Base-by-base conservation (phyloP, 2,888 invertebrate species). In the Paralinhomoeus sp. region DNA sequence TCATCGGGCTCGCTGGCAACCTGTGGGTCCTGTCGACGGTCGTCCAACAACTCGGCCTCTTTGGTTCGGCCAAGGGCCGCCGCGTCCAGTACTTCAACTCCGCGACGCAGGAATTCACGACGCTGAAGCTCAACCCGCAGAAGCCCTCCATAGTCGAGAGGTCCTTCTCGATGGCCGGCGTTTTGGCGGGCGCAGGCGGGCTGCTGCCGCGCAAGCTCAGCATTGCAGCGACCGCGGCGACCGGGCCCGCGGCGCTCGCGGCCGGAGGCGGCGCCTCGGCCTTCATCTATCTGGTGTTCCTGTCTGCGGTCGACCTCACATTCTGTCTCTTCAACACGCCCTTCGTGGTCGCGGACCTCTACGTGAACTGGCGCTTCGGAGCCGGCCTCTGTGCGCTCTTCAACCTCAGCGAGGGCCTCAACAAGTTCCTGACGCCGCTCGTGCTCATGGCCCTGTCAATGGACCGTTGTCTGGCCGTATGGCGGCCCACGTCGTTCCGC, bases 21-120 rank as follows among this genome's bases (percentile, higher is more conserved):
- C 40, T 50, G 22, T 57, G 57, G 57, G 57, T 57, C 13, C 49
- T 57, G 45, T 47, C 50, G 39, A 57, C 55, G 12, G 56, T 57
- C 3, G 48, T 49, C 24, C 44, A 48, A 24, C 57, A 57, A 20
- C 44, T 57, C 5, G 27, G 27, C 7, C 5, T 27, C 27, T n/a
- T n/a, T n/a, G n/a, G n/a, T n/a, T n/a, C n/a, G n/a, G n/a, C n/a
- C n/a, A 5, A 9, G 7, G 27, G 27, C 5, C 27, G 27, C 7
- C 5, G 27, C 5, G 12, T 12, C 12, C 27, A 27, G 7, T 27
- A 27, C 27, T 27, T 27, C 27, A 27, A 27, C 27, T 27, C 27
- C 7, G 27, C 27, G 7, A 27, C 27, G 7, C 27, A 27, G 12
- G 27, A 27, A 12, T 27, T 27, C 27, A 27, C 27, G 12, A 27